Evolutionary conservation across 2,797 vertebrate genomes (phyloP), one percentile per base, ranked within the genome.

Genomic region (Squalus acanthias): DNA sequence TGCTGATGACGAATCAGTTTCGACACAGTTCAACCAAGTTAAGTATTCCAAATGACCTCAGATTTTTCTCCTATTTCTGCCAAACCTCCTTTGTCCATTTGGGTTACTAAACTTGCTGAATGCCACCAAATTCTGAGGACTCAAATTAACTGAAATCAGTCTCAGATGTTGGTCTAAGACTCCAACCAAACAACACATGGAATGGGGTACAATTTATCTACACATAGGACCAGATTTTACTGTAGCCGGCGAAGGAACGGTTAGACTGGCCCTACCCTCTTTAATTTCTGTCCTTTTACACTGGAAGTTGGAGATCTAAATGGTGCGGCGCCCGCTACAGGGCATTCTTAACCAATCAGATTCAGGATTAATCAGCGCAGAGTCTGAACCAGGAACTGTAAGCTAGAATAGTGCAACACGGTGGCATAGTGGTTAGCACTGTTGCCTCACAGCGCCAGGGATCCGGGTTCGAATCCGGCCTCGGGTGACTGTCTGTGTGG

Each of bases 1-100:
- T 13, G 69, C 93, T 95, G 94, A 95, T 76, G 26, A 74, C 46
- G 50, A 95, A 95, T 94, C 92, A 46, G 20, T 70, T 95, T 95
- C 26, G 29, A 33, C 24, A 95, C 12, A 72, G 26, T 13, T 70
- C 65, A 70, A 95, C 22, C 12, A 24, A 46, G 89, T 91, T 91
- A 29, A 60, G 57, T n/a, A 67, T 67, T 92, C 63, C 46, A 87
- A 87, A 95, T 95, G 10, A 94, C 63, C 22, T 50, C 29, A 67
- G 20, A 67, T 95, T 39, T 26, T 46, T 24, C 50, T 95, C 15
- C 46, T 57, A 2, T 7, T 46, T 93, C 65, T 69, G 8, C n/a
- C 63, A 69, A 93, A 46, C 8, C 3, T 10, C 7, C 46, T 93
- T 91, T 91, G 7, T 67, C 82, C 39, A 24, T 46, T 69, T 69